Evolutionary conservation across 2,797 vertebrate genomes (phyloP), one percentile per base, ranked within the genome.

Genomic region (Propithecus perrieri): DNA sequence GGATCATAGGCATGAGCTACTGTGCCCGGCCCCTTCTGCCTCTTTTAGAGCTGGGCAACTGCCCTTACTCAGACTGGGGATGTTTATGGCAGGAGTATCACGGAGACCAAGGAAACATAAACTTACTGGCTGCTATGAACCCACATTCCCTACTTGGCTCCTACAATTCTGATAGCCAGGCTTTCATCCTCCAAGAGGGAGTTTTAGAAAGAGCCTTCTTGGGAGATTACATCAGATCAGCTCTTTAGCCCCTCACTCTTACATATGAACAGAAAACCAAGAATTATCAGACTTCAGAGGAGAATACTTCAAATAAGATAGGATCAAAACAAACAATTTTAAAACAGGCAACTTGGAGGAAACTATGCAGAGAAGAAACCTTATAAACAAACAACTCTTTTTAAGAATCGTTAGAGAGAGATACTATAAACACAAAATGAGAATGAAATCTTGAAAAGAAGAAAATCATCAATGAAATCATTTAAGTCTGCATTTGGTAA

Each of bases 381-480:
- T 71, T 75, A 96, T 5, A 71, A 94, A 90, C 6, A 78, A 90
- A 57, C 1, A 38, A 63, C 12, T 88, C 30, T 67, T 55, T 33
- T 55, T 26, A 79, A 91, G 89, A 85, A 55, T 53, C 4, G 17
- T 38, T 11, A 78, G 20, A 85, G n/a, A 78, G 50, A 78, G 8
- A 72, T 4, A 71, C 43, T 76, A 24, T 26, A 83, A 93, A 2
- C 26, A 91, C 26, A 93, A 75, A 96, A 78, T 30, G 11, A 92
- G 48, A 50, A 93, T 14, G 72, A 20, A 80, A 74, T 94, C 26
- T 88, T 91, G 50, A 46, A 96, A 93, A 95, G 15, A 89, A 46
- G 67, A 96, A 95, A 86, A 81, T n/a, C 18, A 87, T 94, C 43
- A 83, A 83, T 71, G 28, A 95, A 92, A 89, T 53, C 87, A 88